A percentile compares a stretch with the other conserved stretches of the same genome.
phyloP scores from a whole-genome alignment of 1,140 invertebrate species.

The Lordiphosa clarofinis region DNA sequence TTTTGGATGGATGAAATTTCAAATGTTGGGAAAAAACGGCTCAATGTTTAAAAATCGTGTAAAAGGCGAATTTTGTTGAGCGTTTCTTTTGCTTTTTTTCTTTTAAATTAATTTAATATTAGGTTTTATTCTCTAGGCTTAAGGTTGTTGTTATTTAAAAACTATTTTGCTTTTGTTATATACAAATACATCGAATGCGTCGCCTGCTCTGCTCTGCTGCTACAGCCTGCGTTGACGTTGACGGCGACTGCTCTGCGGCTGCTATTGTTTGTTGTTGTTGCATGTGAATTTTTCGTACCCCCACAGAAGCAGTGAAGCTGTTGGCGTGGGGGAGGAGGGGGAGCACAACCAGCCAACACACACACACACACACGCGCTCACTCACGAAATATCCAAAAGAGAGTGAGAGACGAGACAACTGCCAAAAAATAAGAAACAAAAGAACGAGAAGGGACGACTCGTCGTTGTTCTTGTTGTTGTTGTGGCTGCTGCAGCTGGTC shows the following conservation, averaged over 20 bases:
- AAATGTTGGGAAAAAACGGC: conserved; percentile 27
- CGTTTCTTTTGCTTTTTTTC: conserved; percentile 27
- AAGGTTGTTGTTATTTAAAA: conserved; percentile 34
- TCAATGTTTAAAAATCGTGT: conserved; percentile 63
- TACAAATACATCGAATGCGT: conserved; percentile 34
- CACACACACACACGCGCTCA: conserved; percentile 1
- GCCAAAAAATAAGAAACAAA: conserved; percentile 10
- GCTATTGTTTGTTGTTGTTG: conserved; percentile 39
- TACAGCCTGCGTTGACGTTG: neutral
- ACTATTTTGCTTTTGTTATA: conserved; percentile 48
- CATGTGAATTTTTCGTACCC: conserved; percentile 50
- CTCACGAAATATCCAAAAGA: conserved; percentile 27
- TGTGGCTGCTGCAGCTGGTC: conserved; percentile 25
- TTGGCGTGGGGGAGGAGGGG: conserved; percentile 14
- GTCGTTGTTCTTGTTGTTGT: conserved; percentile 18
- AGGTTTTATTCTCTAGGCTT: conserved; percentile 1
- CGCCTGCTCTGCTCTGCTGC: conserved; percentile 17
- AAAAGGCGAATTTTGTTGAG: conserved; percentile 70
- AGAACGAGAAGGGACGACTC: conserved; percentile 17
- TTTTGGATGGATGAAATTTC: conserved; percentile 38
- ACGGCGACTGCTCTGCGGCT: conserved; percentile 7
- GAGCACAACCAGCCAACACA: neutral
- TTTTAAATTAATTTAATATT: conserved; percentile 5
- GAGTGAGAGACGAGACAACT: conserved; percentile 22
- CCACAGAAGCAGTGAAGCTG: conserved; percentile 25